These are phyloP conservation scores for Amblyopsis hoosieri DNA, from an alignment of 2,797 vertebrate species.

Conservation along the genomic window DNA sequence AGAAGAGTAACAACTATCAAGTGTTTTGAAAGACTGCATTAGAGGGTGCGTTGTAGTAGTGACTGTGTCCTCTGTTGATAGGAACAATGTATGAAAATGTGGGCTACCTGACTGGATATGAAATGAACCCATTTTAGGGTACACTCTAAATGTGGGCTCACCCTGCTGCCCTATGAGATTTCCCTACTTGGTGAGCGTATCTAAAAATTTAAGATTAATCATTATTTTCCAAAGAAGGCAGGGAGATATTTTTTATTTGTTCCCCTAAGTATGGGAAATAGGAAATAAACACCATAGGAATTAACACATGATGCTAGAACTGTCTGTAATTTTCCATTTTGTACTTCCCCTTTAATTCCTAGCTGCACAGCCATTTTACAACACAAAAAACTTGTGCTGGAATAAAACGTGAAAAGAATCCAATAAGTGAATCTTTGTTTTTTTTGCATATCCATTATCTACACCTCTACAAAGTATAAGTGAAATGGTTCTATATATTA, in stretches of 20 bases:
- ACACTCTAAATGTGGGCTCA: slow-evolving; percentile 53
- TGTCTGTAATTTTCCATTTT: slow-evolving; percentile 82
- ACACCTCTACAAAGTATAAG: neutral
- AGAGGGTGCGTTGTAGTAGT: slow-evolving; percentile 43
- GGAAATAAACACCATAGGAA: slow-evolving; percentile 73
- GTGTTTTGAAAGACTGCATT: slow-evolving; percentile 39
- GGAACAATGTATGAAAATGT: slow-evolving; percentile 55
- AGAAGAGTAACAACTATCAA: slow-evolving; percentile 30
- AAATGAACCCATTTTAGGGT: slow-evolving; percentile 52
- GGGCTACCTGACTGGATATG: slow-evolving; percentile 63
- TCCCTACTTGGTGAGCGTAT: slow-evolving; percentile 60
- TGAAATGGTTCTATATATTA: neutral
- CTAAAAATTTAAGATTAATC: slow-evolving; percentile 43
- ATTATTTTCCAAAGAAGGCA: slow-evolving; percentile 70
- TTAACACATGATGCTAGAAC: slow-evolving; percentile 76
- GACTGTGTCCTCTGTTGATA: slow-evolving; percentile 39
- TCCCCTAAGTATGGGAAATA: slow-evolving; percentile 74
- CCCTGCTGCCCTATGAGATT: slow-evolving; percentile 53
- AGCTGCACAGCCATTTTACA: slow-evolving; percentile 83
- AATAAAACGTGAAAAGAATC: slow-evolving; percentile 80
- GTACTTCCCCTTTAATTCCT: slow-evolving; percentile 81
- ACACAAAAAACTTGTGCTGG: slow-evolving; percentile 82
- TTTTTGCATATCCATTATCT: slow-evolving; percentile 18
- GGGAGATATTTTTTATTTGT: slow-evolving; percentile 58
- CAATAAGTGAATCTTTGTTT: slow-evolving; percentile 29